A percentile compares a stretch with the other conserved stretches of the same genome.
Conservation (phyloP, 2,797 vertebrate species). For the Sebastes matsubarae region DNA sequence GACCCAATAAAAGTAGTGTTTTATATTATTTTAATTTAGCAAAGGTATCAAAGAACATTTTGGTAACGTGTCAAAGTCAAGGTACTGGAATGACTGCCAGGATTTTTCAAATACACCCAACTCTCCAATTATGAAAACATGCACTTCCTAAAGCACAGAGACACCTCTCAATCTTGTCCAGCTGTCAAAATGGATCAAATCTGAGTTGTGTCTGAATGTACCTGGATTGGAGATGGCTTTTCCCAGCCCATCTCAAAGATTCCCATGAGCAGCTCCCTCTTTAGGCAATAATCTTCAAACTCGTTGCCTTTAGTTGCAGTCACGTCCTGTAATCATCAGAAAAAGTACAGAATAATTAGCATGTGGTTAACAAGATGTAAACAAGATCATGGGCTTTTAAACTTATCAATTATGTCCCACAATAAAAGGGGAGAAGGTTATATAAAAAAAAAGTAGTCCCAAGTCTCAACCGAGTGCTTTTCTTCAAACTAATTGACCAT, state of each 20-base stretch:
- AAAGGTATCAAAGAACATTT: neutral
- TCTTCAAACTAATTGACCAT: neutral
- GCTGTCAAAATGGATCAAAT: neutral
- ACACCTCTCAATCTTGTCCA: neutral
- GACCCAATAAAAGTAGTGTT: neutral
- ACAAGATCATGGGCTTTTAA: neutral
- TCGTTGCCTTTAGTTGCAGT: slow-evolving; percentile 99
- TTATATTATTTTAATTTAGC: neutral
- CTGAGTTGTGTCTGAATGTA: slow-evolving; percentile 53
- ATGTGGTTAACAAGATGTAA: neutral
- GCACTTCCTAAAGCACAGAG: neutral
- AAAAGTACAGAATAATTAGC: neutral
- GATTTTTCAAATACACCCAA: neutral
- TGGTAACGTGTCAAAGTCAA: neutral
- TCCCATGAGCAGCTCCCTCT: slow-evolving; percentile 99
- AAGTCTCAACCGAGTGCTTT: neutral
- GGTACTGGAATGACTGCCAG: neutral
- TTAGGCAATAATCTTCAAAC: slow-evolving; percentile 99
- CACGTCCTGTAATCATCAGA: slow-evolving; percentile 88
- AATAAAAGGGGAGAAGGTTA: neutral
- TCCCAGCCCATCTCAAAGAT: slow-evolving; percentile 99
- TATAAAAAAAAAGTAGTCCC: neutral
- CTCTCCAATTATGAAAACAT: neutral
- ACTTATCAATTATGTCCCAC: neutral
- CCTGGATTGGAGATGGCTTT: slow-evolving; percentile 99